Evolutionary conservation across 2,113 vertebrate genomes (phyloP).

Genomic region (Scophthalmus maximus): DNA sequence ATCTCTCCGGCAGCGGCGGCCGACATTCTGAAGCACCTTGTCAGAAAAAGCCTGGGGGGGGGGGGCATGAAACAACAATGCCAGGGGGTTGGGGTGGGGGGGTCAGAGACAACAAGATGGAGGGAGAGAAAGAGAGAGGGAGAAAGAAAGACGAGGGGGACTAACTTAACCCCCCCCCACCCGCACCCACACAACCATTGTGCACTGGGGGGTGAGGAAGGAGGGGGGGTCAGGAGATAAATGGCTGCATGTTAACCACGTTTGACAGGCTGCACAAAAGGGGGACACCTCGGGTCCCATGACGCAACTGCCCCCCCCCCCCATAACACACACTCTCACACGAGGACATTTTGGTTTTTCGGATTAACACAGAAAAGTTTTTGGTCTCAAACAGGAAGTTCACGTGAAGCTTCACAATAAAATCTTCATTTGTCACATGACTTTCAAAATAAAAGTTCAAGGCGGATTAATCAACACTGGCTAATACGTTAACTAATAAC

Average conservation of each 20-base stretch:
- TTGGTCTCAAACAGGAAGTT: too few relatives aligned
- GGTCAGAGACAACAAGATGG: slow-evolving; percentile 44
- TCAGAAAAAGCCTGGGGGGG: slow-evolving; percentile 81
- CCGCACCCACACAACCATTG: slow-evolving; percentile 77
- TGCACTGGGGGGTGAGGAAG: slow-evolving; percentile 69
- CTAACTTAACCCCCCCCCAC: neutral
- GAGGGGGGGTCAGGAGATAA: slow-evolving; percentile 90
- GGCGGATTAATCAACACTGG: too few relatives aligned
- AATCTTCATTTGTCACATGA: too few relatives aligned
- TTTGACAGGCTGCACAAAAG: slow-evolving; percentile 95
- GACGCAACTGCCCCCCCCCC: slow-evolving; percentile 81
- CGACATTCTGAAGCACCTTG: slow-evolving; percentile 89
- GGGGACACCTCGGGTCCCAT: slow-evolving; percentile 92
- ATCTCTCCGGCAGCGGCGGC: slow-evolving; percentile 87
- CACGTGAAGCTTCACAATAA: too few relatives aligned
- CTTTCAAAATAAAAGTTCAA: too few relatives aligned
- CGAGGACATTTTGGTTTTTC: too few relatives aligned
- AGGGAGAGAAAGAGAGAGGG: too few relatives aligned
- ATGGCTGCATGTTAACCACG: slow-evolving; percentile 93
- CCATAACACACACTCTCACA: neutral
- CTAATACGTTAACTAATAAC: too few relatives aligned
- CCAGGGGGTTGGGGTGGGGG: too few relatives aligned
- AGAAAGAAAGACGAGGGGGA: too few relatives aligned
- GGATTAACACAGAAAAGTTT: too few relatives aligned
- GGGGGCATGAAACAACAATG: slow-evolving; percentile 65